Conservation (phyloP, 2,797 vertebrate genomes). For the Fistularia commersonii region DNA sequence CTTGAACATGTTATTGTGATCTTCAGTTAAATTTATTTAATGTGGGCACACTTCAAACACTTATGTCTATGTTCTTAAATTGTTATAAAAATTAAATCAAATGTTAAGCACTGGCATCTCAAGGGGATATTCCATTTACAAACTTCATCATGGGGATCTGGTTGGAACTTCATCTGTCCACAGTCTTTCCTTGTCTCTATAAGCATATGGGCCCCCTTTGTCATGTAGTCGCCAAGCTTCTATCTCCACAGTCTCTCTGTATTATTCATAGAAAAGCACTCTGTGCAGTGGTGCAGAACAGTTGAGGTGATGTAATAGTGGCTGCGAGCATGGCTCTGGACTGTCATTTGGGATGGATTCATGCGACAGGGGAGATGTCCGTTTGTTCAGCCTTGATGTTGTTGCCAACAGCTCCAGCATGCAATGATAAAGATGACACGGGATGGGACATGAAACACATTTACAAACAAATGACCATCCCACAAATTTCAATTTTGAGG, state of each 20-base stretch:
- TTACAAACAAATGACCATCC: too few relatives aligned
- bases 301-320: slow-evolving; percentile 68
- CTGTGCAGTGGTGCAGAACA: slow-evolving; percentile 68
- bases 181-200: slow-evolving; percentile 2
- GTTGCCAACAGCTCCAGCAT: slow-evolving; percentile 17
- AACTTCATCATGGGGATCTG: not conserved
- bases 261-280: slow-evolving; percentile 79
- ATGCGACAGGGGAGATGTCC: slow-evolving; percentile 29
- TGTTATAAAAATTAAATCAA: slow-evolving; percentile 47
- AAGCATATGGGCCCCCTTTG: slow-evolving; percentile 13
- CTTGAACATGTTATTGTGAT: too few relatives aligned
- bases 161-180: not conserved
- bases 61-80: not conserved
- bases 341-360: slow-evolving; percentile 58
- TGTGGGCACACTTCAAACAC: too few relatives aligned
- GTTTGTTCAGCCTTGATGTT: slow-evolving; percentile 37
- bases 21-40: too few relatives aligned
- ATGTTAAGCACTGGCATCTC: slow-evolving; percentile 11
- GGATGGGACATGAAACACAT: too few relatives aligned
- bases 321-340: slow-evolving; percentile 45
- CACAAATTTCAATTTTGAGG: too few relatives aligned
- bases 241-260: slow-evolving; percentile 51
- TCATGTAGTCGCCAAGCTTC: slow-evolving; percentile 43
- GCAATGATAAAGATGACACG: slow-evolving; percentile 1
- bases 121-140: slow-evolving; percentile 38